Evolutionary conservation across 2,113 vertebrate genomes (phyloP).

Genomic region (Athene noctua): DNA sequence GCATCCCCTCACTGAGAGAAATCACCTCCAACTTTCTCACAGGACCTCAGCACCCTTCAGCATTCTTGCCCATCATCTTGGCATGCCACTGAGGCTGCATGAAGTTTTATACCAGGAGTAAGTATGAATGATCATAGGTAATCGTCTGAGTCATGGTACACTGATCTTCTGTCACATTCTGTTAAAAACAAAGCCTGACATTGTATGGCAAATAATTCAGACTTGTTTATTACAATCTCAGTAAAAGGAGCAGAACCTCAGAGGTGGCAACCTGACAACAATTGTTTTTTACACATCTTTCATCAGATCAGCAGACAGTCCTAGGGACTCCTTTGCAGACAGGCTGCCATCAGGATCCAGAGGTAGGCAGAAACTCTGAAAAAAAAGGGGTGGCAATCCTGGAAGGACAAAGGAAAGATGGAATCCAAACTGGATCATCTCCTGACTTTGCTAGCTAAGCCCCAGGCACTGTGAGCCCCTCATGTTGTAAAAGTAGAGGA

Average conservation of each 20-base stretch:
- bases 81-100: background rate
- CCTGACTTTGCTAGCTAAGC: background rate
- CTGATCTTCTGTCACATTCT: background rate
- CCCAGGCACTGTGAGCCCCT: background rate
- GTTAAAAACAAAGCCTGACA: conserved; percentile 13
- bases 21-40: background rate
- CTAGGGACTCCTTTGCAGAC: background rate
- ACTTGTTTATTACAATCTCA: conserved; percentile 58
- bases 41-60: background rate
- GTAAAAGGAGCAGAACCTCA: conserved; percentile 26
- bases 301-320: background rate
- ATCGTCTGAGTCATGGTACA: conserved; percentile 39
- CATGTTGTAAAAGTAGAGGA: background rate
- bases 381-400: background rate
- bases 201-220: conserved; percentile 56
- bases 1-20: background rate
- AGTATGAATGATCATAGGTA: conserved; percentile 21
- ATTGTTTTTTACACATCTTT: conserved; percentile 4
- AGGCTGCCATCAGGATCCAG: background rate
- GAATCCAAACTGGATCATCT: background rate
- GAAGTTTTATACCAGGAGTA: conserved; percentile 45
- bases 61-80: background rate
- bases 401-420: background rate
- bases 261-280: conserved; percentile 3
- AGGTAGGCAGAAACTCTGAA: background rate